A percentile compares a stretch with the other conserved stretches of the same genome.
Conservation (phyloP, 2,113 vertebrate species). For the Podarcis raffonei region DNA sequence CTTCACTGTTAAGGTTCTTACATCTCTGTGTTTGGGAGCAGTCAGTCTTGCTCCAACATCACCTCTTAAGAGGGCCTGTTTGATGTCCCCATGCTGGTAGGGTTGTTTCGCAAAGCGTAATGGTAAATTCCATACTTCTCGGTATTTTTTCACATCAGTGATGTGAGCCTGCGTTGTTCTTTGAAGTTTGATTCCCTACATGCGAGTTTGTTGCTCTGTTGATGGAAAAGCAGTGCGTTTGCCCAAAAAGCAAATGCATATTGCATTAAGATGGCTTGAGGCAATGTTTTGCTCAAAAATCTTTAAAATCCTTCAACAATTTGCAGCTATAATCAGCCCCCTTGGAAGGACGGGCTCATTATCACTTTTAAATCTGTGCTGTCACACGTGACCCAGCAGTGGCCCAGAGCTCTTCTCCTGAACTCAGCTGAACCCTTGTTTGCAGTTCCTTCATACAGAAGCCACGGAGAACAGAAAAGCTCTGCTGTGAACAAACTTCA, state of each 20-base stretch:
- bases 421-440: conserved; percentile 60
- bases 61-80: background rate
- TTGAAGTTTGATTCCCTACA: conserved; percentile 42
- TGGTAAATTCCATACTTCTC: conserved; percentile 31
- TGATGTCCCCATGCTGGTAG: conserved; percentile 24
- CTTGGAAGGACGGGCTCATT: conserved; percentile 56
- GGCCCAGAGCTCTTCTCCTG: conserved; percentile 61
- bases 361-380: conserved; percentile 50
- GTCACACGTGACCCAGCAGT: conserved; percentile 15
- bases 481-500: background rate
- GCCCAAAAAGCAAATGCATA: conserved; percentile 68
- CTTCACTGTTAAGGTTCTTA: conserved; percentile 17
- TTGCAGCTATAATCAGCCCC: conserved; percentile 59
- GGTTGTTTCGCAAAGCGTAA: conserved; percentile 39
- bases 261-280: conserved; percentile 71
- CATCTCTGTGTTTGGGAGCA: background rate
- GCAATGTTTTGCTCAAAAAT: conserved; percentile 64
- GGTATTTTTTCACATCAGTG: conserved; percentile 24
- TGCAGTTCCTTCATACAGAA: conserved; percentile 51
- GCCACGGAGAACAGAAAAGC: background rate
- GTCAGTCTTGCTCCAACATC: conserved; percentile 6
- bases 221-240: conserved; percentile 64
- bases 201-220: conserved; percentile 64
- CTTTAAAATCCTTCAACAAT: conserved; percentile 63
- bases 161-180: conserved; percentile 46